A percentile compares a stretch with the other conserved stretches of the same genome.
Conservation (phyloP, 1,140 invertebrate species). For the Ephestia elutella region DNA sequence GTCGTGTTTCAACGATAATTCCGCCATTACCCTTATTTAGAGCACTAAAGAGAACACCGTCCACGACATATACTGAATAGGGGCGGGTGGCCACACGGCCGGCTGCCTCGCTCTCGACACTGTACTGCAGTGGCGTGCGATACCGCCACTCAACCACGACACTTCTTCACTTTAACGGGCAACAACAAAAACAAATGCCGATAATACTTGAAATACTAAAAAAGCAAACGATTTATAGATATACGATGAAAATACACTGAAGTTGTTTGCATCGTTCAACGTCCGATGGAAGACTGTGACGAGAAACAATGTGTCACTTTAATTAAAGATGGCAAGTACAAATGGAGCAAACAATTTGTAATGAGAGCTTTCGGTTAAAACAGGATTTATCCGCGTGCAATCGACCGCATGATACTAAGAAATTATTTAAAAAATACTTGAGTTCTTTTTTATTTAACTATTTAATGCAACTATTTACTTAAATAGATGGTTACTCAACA, state of each 20-base stretch:
- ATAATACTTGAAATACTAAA: background rate
- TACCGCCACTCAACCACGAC: slow-evolving; percentile 19
- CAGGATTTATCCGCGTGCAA: slow-evolving; percentile 60
- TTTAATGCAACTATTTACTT: too few relatives aligned
- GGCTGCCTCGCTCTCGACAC: slow-evolving; percentile 48
- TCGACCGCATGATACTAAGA: slow-evolving; percentile 9
- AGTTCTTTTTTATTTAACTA: too few relatives aligned
- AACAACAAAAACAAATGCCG: slow-evolving; percentile 6
- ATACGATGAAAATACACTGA: background rate
- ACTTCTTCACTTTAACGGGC: slow-evolving; percentile 8
- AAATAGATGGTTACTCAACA: too few relatives aligned
- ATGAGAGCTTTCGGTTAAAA: slow-evolving; percentile 61
- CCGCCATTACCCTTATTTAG: slow-evolving; percentile 40
- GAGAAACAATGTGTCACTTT: slow-evolving; percentile 32
- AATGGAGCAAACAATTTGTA: slow-evolving; percentile 48
- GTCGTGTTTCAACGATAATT: slow-evolving; percentile 49
- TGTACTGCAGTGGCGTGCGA: slow-evolving; percentile 27
- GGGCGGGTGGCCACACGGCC: slow-evolving; percentile 45
- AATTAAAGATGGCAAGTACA: slow-evolving; percentile 54
- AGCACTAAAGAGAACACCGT: slow-evolving; percentile 23
- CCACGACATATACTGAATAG: slow-evolving; percentile 11
- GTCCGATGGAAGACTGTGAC: slow-evolving; percentile 39
- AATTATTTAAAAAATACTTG: too few relatives aligned
- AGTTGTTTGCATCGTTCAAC: slow-evolving; percentile 12
- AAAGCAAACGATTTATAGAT: slow-evolving; percentile 1